Base-by-base conservation (phyloP, 1,140 invertebrate genomes). In the Ganaspis sp. region DNA sequence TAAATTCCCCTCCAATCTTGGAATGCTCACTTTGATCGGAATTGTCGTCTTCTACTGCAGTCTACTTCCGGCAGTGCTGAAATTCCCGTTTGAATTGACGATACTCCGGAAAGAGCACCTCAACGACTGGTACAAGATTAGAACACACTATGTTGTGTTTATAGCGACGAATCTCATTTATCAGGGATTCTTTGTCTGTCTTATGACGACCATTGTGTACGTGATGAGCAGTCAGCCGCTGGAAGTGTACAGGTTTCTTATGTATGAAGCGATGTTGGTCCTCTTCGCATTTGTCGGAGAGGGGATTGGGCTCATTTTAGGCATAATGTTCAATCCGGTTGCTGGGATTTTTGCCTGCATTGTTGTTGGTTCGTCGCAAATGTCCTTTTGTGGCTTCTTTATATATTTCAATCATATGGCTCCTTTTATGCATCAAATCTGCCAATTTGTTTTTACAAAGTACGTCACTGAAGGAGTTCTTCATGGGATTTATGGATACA, bases 351-450 rank as follows among this genome's bases (percentile, higher is more conserved):
- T 64, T n/a, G 58, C 23, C 11, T 64, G 58, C n/a, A 64, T 64
- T 64, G 58, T 64, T 12, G 58, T 64, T 64, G 58, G 58, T 12
- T 26, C 26, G 11, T 15, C 11, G 6, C 58, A 64, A 29, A 6
- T 64, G 15, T 29, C 58, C 15, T 64, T 64, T 64, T 64, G 58
- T 64, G 58, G 58, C 6, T 64, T n/a, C n/a, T 64, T 64, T 8
- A 64, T 64, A 29, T 64, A 64, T 64, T 64, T 26, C 12, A 64
- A 64, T 34, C 26, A 64, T 12, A 64, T 64, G 58, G 4, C 58
- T 5, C 58, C 12, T 3, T n/a, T 29, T 15, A 15, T 64, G 11
- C 2, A 26, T 15, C 2, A 64, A 12, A n/a, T 64, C 0, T n/a
- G 58, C 15, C 21, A n/a, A 6, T 12, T 64, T 29, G n/a, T 64